Conservation (phyloP, 2,888 invertebrate species). For the Himalopsyche kuldschensis region DNA sequence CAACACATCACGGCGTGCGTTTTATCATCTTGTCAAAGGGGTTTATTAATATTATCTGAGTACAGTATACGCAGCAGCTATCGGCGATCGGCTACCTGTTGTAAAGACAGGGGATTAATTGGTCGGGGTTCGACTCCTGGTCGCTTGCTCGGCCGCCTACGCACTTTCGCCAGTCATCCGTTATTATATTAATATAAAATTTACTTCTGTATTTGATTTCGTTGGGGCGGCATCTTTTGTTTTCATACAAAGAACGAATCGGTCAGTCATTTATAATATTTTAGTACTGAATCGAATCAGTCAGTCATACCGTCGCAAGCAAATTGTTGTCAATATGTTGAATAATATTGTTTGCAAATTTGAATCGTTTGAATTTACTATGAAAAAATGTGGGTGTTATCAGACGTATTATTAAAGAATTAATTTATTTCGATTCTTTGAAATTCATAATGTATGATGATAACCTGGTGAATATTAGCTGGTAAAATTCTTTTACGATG, state of each 20-base stretch:
- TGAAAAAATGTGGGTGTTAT: too few relatives aligned
- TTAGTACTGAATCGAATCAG: not conserved
- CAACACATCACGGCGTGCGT: not conserved
- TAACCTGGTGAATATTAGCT: too few relatives aligned
- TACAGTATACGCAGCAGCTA: not conserved
- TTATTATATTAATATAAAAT: slow-evolving; percentile 35
- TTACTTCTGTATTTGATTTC: slow-evolving; percentile 36
- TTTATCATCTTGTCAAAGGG: not conserved
- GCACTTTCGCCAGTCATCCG: slow-evolving; percentile 34
- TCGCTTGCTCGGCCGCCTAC: not conserved
- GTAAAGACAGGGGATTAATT: slow-evolving; percentile 17
- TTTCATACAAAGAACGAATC: slow-evolving; percentile 4
- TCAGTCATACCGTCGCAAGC: too few relatives aligned
- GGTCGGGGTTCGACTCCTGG: not conserved
- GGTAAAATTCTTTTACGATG: too few relatives aligned
- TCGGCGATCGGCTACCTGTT: slow-evolving; percentile 19
- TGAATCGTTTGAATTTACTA: too few relatives aligned
- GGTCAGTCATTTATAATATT: slow-evolving; percentile 6
- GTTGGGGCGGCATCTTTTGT: slow-evolving; percentile 12
- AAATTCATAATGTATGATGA: too few relatives aligned
- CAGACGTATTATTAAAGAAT: too few relatives aligned
- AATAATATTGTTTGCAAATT: too few relatives aligned
- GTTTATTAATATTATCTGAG: not conserved
- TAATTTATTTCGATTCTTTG: too few relatives aligned
- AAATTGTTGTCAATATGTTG: too few relatives aligned